Evolutionary conservation across 1,140 invertebrate genomes (phyloP), one percentile per base, ranked within the genome.

Genomic region (Panagrolaimus sp.): DNA sequence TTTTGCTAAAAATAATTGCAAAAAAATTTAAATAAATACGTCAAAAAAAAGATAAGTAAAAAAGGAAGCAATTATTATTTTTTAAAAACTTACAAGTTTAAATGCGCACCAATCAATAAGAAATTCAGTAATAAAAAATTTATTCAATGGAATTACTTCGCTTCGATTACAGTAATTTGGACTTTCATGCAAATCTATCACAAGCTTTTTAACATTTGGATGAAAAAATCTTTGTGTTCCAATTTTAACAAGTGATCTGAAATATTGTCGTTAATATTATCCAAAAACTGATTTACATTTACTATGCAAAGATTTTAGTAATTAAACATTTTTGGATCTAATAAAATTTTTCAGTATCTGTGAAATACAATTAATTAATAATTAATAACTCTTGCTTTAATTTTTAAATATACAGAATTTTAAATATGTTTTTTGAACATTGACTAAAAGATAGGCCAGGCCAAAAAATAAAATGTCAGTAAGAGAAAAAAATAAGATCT

Each of bases 21-120:
- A 16, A 20, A 31, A 53, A 25, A 16, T 53, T 8, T 11, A 53
- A 8, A 53, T 1, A 25, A 53, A 9, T 53, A 23, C 16, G 48
- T 53, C 25, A 23, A 14, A 8, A 53, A 53, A 23, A 7, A 25
- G 9, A 9, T 11, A 53, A 9, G 25, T 9, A 53, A 53, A 23
- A 23, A 14, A 53, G 25, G 13, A 53, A 53, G 3, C 16, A 14
- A 16, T 23, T 23, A 7, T 23, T 14, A 53, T 23, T 11, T 11
- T 8, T 38, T n/a, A n/a, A n/a, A n/a, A n/a, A 63, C 72, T 68
- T 23, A 82, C 78, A 46, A 80, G 27, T 7, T 64, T 48, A 65
- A 82, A 81, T 46, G 70, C 62, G 63, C 78, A 80, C 78, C 78
- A 80, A 65, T 80, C 80, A 43, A 80, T 68, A 7, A 70, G 51